Conservation (phyloP, 2,888 invertebrate species). For the Charanyca ferruginea region DNA sequence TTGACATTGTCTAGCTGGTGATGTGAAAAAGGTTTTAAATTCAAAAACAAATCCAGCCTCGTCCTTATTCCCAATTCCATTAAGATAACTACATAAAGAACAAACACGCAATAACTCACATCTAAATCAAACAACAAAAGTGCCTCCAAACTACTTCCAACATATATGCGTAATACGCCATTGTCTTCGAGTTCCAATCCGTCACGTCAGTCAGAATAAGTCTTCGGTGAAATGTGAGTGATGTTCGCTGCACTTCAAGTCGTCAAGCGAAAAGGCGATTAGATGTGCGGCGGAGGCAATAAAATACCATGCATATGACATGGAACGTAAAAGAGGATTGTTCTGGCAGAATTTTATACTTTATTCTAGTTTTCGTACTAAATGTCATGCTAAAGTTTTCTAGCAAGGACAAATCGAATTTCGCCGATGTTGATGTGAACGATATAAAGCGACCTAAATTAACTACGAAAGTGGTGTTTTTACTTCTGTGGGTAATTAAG, state of each 20-base stretch:
- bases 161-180: constrained; percentile 51
- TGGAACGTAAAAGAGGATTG: constrained; percentile 38
- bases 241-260: constrained; percentile 51
- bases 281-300: constrained; percentile 50
- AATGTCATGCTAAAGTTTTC: too few species aligned
- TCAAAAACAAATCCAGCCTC: too few species aligned
- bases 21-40: too few species aligned
- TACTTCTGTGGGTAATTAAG: too few species aligned
- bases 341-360: constrained; percentile 9
- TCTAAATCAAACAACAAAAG: constrained; percentile 28
- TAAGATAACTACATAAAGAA: constrained; percentile 19
- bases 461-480: too few species aligned
- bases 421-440: too few species aligned
- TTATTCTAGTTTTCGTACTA: not conserved
- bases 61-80: constrained; percentile 19
- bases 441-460: too few species aligned
- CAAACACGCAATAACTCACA: constrained; percentile 20
- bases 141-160: constrained; percentile 1
- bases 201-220: constrained; percentile 63
- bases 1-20: too few species aligned
- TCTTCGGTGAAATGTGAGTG: constrained; percentile 55
- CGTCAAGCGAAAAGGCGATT: constrained; percentile 41
- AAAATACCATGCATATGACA: constrained; percentile 34
- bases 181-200: constrained; percentile 51
- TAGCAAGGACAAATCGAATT: too few species aligned